These are phyloP conservation scores for Aspidiotus destructor DNA, from an alignment of 2,888 invertebrate genomes.

Conservation along the genomic window DNA sequence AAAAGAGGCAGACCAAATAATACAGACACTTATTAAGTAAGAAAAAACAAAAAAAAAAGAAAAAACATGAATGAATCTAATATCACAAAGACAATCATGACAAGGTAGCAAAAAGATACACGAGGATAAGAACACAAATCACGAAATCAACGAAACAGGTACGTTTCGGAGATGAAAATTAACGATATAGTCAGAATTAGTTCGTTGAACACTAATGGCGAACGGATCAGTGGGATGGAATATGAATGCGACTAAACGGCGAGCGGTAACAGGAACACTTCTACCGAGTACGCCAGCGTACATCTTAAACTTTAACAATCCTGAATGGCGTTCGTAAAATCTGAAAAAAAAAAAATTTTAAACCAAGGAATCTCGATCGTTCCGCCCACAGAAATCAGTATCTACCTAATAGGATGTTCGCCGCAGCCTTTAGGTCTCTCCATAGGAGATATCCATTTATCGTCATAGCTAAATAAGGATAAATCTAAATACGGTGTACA, in stretches of 20 bases:
- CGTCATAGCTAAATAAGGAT: constrained; percentile 86
- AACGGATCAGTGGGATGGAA: constrained; percentile 95
- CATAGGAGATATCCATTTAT: constrained; percentile 90
- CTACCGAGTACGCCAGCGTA: constrained; percentile 51
- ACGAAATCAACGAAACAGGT: neutral
- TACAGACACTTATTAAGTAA: too few species aligned
- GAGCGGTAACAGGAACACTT: constrained; percentile 53
- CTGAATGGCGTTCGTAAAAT: constrained; percentile 74
- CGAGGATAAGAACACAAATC: neutral
- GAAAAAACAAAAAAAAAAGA: too few species aligned
- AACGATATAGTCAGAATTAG: constrained; percentile 84
- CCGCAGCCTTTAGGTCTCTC: constrained; percentile 89
- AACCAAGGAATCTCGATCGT: constrained; percentile 8
- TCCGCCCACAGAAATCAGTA: neutral
- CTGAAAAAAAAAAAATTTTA: constrained; percentile 44
- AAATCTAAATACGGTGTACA: constrained; percentile 87
- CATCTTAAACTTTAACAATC: constrained; percentile 66
- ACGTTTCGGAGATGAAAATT: constrained; percentile 74
- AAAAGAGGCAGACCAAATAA: too few species aligned
- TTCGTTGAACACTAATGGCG: constrained; percentile 87
- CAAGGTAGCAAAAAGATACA: neutral
- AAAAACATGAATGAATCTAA: too few species aligned
- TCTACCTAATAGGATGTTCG: constrained; percentile 79
- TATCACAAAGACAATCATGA: neutral
- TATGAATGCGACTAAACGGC: constrained; percentile 83